phyloP scores from a whole-genome alignment of 2,113 vertebrate genomes.

The Muntiacus muntjak region DNA sequence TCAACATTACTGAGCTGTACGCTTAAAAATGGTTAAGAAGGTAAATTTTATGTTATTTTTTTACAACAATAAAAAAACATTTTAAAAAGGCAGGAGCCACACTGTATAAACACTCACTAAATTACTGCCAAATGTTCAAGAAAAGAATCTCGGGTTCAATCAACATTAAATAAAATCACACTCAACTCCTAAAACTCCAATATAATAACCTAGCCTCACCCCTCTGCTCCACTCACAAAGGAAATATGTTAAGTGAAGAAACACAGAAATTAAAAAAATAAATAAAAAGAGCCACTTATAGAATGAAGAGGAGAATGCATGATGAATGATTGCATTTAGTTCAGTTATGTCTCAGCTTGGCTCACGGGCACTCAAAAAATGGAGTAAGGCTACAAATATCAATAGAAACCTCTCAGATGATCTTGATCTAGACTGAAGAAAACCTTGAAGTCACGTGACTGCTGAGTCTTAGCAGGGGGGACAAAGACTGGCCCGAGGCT shows the following conservation, averaged over 20 bases:
- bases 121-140: neutral
- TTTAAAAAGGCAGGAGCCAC: neutral
- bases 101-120: neutral
- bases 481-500: neutral
- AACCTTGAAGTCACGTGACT: neutral
- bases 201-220: neutral
- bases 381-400: neutral
- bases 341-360: neutral
- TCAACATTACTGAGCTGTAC: neutral
- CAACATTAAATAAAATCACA: neutral
- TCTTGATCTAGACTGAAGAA: neutral
- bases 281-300: neutral
- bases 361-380: neutral
- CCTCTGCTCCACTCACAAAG: neutral
- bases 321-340: neutral
- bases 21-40: neutral
- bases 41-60: neutral
- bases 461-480: neutral
- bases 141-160: neutral
- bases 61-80: neutral
- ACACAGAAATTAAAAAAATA: neutral
- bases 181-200: neutral
- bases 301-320: neutral
- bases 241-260: neutral
- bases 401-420: neutral